These are phyloP conservation scores for Caenorhabditis brenneri DNA, from an alignment of 1,140 invertebrate species.

Conservation along the genomic window DNA sequence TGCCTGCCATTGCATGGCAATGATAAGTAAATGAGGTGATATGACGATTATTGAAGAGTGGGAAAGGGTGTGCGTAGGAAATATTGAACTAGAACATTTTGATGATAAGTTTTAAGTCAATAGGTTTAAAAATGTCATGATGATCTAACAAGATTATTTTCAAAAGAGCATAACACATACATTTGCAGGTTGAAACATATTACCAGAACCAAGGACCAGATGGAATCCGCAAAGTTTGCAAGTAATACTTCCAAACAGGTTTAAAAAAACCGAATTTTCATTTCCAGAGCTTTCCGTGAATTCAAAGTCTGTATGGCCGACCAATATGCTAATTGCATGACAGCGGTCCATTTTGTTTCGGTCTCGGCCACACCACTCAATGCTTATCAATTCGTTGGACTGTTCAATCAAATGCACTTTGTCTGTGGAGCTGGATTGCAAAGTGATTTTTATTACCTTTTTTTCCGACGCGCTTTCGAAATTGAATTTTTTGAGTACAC, in stretches of 20 bases:
- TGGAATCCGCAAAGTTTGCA: conserved; percentile 57
- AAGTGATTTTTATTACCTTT: conserved; percentile 40
- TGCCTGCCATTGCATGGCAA: neutral
- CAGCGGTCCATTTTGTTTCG: conserved; percentile 31
- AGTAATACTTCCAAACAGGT: neutral
- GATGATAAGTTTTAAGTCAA: conserved; percentile 34
- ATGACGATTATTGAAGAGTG: conserved; percentile 31
- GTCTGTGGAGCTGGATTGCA: conserved; percentile 57
- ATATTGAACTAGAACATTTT: neutral
- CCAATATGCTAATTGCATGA: conserved; percentile 52
- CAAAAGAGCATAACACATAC: neutral
- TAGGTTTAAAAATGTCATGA: conserved; percentile 8
- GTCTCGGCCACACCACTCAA: conserved; percentile 16
- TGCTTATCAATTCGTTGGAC: conserved; percentile 52
- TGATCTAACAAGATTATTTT: neutral
- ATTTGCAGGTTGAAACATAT: conserved; percentile 43
- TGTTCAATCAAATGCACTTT: conserved; percentile 58
- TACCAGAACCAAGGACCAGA: conserved; percentile 37
- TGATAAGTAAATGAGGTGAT: conserved; percentile 13
- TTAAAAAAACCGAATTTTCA: neutral
- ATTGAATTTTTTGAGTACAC: conserved; percentile 17
- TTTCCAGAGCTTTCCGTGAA: conserved; percentile 58
- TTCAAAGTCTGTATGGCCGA: conserved; percentile 53
- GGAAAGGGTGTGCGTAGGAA: neutral
- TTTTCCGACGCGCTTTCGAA: neutral